Evolutionary conservation across 2,797 vertebrate genomes (phyloP).

Genomic region (Trichosurus vulpecula): DNA sequence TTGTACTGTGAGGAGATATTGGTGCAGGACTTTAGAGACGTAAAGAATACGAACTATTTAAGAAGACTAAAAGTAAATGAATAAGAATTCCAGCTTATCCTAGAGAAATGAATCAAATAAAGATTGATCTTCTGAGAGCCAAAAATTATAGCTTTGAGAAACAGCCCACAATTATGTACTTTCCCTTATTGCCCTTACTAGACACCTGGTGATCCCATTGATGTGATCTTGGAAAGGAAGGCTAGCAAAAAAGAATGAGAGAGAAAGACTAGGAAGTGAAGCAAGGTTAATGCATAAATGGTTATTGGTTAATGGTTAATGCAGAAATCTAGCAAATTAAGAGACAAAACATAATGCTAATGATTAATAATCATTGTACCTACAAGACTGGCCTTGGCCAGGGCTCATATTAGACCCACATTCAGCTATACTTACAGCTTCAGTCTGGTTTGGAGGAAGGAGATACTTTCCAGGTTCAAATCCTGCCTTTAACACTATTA

Average conservation of each 20-base stretch:
- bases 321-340: background rate
- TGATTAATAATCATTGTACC: background rate
- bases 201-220: background rate
- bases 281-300: too few relatives aligned
- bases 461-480: background rate
- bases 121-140: background rate
- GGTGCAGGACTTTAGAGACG: background rate
- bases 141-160: background rate
- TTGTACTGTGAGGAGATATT: background rate
- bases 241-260: background rate
- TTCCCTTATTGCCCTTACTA: background rate
- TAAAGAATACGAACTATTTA: constrained; percentile 40
- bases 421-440: background rate
- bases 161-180: background rate
- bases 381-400: background rate
- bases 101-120: constrained; percentile 16
- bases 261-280: constrained; percentile 2
- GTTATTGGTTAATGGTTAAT: background rate
- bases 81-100: constrained; percentile 23
- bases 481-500: background rate
- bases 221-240: background rate
- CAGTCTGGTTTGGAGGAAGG: background rate
- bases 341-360: background rate
- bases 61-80: constrained; percentile 10
- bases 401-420: background rate